Conservation (phyloP, 2,113 vertebrate genomes). For the Syngnathoides biaculeatus region DNA sequence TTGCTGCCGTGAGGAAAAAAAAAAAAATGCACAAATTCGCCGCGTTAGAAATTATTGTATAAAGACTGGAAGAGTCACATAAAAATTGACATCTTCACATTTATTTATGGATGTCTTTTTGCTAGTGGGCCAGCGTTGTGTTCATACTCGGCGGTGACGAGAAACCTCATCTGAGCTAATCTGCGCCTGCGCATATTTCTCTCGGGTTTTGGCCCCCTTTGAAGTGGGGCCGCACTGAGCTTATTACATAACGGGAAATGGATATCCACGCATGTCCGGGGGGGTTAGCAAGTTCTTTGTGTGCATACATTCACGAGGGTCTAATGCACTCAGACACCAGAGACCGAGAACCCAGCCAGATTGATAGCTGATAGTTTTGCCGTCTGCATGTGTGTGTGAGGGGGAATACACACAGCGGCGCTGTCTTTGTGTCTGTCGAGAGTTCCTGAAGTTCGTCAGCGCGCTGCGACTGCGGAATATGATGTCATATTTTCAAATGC, state of each 20-base stretch:
- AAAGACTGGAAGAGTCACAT: too few species aligned
- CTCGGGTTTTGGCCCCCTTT: conserved; percentile 54
- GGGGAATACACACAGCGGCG: conserved; percentile 29
- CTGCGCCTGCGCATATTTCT: background rate
- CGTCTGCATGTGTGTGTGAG: conserved; percentile 1
- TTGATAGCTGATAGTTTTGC: conserved; percentile 33
- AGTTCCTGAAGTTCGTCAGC: conserved; percentile 24
- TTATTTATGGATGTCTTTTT: background rate
- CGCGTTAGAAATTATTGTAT: too few species aligned
- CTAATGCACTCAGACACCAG: conserved; percentile 15
- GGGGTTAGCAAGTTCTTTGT: conserved; percentile 18
- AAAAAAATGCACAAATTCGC: too few species aligned
- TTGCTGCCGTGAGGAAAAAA: too few species aligned
- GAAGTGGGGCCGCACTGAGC: conserved; percentile 39
- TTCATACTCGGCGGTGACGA: background rate
- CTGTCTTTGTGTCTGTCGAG: conserved; percentile 17
- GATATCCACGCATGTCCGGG: conserved; percentile 44
- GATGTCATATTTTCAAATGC: conserved; percentile 27
- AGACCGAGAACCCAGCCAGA: conserved; percentile 21
- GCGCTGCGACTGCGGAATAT: conserved; percentile 26
- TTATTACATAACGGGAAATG: conserved; percentile 62
- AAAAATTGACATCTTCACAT: too few species aligned
- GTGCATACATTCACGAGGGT: conserved; percentile 1
- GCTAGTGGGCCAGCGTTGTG: background rate
- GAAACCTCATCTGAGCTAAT: background rate